A percentile compares a stretch with the other conserved stretches of the same genome.
Conservation (phyloP, 2,797 vertebrate genomes). For the Epinephelus coioides region DNA sequence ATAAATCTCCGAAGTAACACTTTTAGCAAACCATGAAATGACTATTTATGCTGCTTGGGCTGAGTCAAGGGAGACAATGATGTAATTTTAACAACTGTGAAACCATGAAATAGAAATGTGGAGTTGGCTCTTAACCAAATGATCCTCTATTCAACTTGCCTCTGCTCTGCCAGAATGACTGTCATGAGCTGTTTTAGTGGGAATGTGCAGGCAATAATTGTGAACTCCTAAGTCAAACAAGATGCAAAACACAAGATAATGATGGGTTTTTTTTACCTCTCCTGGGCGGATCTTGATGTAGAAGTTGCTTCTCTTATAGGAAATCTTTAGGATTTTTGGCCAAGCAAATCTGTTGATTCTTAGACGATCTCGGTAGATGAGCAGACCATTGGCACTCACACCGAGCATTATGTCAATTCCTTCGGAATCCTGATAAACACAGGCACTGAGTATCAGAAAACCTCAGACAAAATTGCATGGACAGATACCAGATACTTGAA, state of each 20-base stretch:
- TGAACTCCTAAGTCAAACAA: slow-evolving; percentile 37
- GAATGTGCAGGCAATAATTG: slow-evolving; percentile 48
- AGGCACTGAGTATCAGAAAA: slow-evolving; percentile 16
- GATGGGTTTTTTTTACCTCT: slow-evolving; percentile 87
- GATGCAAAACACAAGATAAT: slow-evolving; percentile 26
- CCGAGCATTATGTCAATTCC: slow-evolving; percentile 99
- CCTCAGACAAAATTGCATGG: background rate
- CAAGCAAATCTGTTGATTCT: slow-evolving; percentile 99
- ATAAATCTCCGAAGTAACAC: slow-evolving; percentile 61
- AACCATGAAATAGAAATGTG: slow-evolving; percentile 70
- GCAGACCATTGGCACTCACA: slow-evolving; percentile 96
- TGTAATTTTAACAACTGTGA: slow-evolving; percentile 69
- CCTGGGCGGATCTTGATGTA: slow-evolving; percentile 99
- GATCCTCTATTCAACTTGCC: slow-evolving; percentile 39
- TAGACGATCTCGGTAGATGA: slow-evolving; percentile 97
- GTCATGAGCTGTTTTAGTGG: slow-evolving; percentile 34
- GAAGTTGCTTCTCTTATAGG: slow-evolving; percentile 99
- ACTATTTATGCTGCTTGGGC: slow-evolving; percentile 58
- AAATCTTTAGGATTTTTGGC: slow-evolving; percentile 99
- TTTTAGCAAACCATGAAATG: slow-evolving; percentile 74
- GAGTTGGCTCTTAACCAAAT: slow-evolving; percentile 53
- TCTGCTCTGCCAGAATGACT: slow-evolving; percentile 32
- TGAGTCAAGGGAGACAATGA: slow-evolving; percentile 58
- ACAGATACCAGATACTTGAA: background rate
- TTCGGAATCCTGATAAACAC: slow-evolving; percentile 92